A percentile compares a stretch with the other conserved stretches of the same genome.
These are phyloP conservation scores for Albula glossodonta DNA, from an alignment of 2,113 vertebrate genomes.

Conservation along the genomic window DNA sequence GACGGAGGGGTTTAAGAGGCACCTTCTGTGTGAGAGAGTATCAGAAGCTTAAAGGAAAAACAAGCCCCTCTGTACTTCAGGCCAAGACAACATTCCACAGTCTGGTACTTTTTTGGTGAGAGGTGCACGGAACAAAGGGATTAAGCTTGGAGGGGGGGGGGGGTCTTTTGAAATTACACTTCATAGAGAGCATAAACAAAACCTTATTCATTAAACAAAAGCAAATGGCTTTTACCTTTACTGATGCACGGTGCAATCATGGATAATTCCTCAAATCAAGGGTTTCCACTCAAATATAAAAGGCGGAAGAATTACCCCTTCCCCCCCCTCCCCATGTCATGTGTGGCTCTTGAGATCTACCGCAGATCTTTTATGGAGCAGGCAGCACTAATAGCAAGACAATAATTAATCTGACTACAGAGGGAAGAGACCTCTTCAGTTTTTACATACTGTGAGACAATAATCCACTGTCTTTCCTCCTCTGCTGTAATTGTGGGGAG, in stretches of 20 bases:
- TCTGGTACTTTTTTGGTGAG: conserved; percentile 7
- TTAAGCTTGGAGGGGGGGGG: too few relatives aligned
- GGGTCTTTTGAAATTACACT: conserved; percentile 17
- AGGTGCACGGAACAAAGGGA: conserved; percentile 16
- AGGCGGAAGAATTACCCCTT: not conserved
- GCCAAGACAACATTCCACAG: conserved; percentile 26
- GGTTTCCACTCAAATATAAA: not conserved
- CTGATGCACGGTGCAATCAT: conserved; percentile 14
- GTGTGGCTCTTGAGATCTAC: not conserved
- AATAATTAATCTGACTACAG: not conserved
- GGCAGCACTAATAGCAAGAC: conserved; percentile 2
- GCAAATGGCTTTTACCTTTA: conserved; percentile 23
- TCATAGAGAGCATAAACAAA: conserved; percentile 4
- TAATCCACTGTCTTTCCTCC: conserved; percentile 8
- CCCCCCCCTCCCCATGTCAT: not conserved
- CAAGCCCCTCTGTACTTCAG: conserved; percentile 4
- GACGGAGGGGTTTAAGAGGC: not conserved
- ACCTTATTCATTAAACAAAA: conserved; percentile 19
- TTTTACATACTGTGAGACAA: conserved; percentile 3
- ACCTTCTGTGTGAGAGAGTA: not conserved
- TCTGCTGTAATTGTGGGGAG: conserved; percentile 13
- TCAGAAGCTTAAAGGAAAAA: conserved; percentile 1
- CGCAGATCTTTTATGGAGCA: not conserved
- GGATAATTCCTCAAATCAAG: conserved; percentile 12
- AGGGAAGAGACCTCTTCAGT: not conserved